Base-by-base conservation (phyloP, 1,140 invertebrate genomes). In the Drosophila dunni region DNA sequence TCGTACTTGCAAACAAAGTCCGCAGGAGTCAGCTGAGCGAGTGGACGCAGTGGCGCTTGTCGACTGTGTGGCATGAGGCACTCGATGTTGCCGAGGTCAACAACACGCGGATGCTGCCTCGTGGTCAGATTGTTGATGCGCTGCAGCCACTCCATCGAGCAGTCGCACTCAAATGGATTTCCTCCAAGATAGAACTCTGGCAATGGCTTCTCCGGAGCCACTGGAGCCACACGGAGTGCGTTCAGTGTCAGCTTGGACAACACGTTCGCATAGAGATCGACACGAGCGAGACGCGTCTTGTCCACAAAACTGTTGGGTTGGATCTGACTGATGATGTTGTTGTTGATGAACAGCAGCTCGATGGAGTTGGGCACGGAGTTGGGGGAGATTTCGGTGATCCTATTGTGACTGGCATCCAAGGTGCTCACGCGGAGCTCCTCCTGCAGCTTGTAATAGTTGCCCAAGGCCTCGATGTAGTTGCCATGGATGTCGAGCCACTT, bases 81-180 rank as follows among this genome's bases (percentile, higher is more conserved):
- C 85, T 96, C 96, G 45, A 97, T 95, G 79, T 96, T 96, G 66
- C 95, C 95, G 71, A 97, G 93, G 90, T 98, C 97, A 94, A 96
- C 96, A 34, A 97, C 95, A 63, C 94, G 93, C 0, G 97, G 97
- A 93, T 97, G 96, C 84, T 96, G 95, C 38, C 96, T 93, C 6
- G 96, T 93, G 64, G 94, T 93, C 67, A 96, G 86, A 36, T 94
- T 94, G 93, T 97, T 97, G 78, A 97, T 96, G 45, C 96, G 93
- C 79, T 97, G 96, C 70, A 98, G 93, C 97, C 97, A 97, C 93
- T 97, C 97, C 94, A 97, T 96, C 65, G 95, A 96, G 86, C 96
- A 97, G 91, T 98, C 96, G 92, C 97, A 97, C 68, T 95, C 94
- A 88, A 97, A 97, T n/a, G 97, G 96, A 93, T 98, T 98, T 17